Conservation (phyloP, 2,797 vertebrate genomes). For the Sciaenops ocellatus region DNA sequence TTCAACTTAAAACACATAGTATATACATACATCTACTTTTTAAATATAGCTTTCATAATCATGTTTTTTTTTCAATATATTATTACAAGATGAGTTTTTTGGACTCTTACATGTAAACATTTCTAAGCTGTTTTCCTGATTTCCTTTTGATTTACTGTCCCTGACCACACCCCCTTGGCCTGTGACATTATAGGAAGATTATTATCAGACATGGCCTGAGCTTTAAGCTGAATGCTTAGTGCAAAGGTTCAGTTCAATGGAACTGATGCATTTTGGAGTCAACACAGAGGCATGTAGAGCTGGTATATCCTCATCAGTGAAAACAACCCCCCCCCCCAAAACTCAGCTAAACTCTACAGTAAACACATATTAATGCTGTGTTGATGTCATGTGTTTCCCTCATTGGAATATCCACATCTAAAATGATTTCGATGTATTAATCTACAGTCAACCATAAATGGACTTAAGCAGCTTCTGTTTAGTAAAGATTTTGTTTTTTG, state of each 20-base stretch:
- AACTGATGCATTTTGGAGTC: conserved; percentile 4
- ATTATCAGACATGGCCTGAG: conserved; percentile 1
- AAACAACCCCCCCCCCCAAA: neutral
- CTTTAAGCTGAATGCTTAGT: conserved; percentile 19
- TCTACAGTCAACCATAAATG: neutral
- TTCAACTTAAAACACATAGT: no score
- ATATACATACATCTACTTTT: no score
- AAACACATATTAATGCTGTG: neutral
- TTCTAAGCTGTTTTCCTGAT: neutral
- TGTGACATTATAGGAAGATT: conserved; percentile 39
- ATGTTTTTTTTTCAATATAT: neutral
- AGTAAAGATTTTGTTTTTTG: neutral
- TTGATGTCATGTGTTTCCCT: neutral
- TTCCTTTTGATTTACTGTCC: neutral
- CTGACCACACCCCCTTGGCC: neutral
- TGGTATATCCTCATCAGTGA: neutral
- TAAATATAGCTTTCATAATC: no score
- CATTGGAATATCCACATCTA: no score
- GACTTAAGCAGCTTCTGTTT: neutral
- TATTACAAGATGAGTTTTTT: neutral
- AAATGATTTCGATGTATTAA: neutral
- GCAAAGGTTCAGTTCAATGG: neutral
- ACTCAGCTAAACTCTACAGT: neutral
- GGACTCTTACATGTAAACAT: neutral
- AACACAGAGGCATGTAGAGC: neutral